phyloP scores from a whole-genome alignment of 30 jellyfish, hydroid and myxozoan genomes.

The Hydractinia echinata region DNA sequence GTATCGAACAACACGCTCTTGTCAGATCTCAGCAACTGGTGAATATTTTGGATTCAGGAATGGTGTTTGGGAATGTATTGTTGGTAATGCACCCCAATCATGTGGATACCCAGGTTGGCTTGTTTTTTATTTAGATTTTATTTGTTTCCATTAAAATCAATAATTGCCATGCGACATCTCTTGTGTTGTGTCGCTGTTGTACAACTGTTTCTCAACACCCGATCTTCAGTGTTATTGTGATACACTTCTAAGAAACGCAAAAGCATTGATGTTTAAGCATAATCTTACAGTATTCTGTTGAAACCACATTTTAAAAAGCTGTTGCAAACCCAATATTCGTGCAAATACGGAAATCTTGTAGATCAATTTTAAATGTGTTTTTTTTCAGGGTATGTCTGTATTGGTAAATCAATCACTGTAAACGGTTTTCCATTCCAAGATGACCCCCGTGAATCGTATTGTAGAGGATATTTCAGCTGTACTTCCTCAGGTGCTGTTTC shows the following conservation, averaged over 20 bases:
- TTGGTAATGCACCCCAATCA: slow-evolving; percentile 7
- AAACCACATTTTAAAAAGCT: too few relatives aligned
- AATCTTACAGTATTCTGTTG: too few relatives aligned
- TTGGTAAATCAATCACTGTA: neutral
- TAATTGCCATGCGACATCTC: too few relatives aligned
- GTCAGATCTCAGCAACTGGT: slow-evolving; percentile 11
- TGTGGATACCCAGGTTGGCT: slow-evolving; percentile 4
- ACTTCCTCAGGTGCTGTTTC: neutral
- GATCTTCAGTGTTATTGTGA: too few relatives aligned
- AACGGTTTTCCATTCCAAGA: neutral
- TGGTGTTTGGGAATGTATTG: neutral
- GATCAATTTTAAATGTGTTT: neutral
- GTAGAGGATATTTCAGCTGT: neutral
- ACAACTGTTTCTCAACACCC: too few relatives aligned
- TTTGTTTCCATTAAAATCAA: too few relatives aligned
- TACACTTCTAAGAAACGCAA: too few relatives aligned
- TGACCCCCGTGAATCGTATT: slow-evolving; percentile 3
- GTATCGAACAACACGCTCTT: neutral
- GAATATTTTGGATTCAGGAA: slow-evolving; percentile 11
- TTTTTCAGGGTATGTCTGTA: neutral
- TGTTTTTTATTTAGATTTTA: neutral
- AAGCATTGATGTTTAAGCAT: too few relatives aligned
- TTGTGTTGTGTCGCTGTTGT: too few relatives aligned
- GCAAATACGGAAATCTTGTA: too few relatives aligned
- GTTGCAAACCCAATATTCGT: too few relatives aligned